A percentile compares a stretch with the other conserved stretches of the same genome.
Conservation (phyloP, 2,113 vertebrate species). For the Sprattus sprattus region DNA sequence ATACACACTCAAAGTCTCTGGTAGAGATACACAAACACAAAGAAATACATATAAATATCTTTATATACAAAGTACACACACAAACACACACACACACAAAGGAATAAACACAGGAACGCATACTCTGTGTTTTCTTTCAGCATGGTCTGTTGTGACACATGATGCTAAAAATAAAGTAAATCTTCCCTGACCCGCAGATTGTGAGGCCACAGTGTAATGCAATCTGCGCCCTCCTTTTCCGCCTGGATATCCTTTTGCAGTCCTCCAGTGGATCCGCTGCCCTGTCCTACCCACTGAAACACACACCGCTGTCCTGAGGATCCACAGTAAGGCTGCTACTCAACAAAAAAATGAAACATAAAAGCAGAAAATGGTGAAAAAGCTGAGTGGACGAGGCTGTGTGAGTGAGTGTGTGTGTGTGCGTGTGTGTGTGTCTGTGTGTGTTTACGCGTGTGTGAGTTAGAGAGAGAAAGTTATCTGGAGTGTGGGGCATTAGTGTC, state of each 20-base stretch:
- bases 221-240: conserved; percentile 58
- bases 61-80: background rate
- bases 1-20: background rate
- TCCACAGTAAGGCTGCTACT: conserved; percentile 30
- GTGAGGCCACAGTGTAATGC: conserved; percentile 52
- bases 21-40: background rate
- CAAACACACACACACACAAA: background rate
- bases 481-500: background rate
- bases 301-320: conserved; percentile 54
- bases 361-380: background rate
- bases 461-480: background rate
- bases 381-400: background rate
- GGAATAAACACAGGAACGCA: conserved; percentile 27
- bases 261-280: conserved; percentile 30
- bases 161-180: conserved; percentile 42
- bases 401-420: too few relatives aligned
- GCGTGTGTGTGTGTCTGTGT: background rate
- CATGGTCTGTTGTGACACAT: conserved; percentile 30
- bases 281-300: conserved; percentile 43
- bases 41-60: background rate
- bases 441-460: background rate
- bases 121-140: conserved; percentile 22
- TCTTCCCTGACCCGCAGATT: conserved; percentile 49
- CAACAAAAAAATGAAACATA: conserved; percentile 2
- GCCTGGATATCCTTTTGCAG: conserved; percentile 54